phyloP scores from a whole-genome alignment of 2,888 invertebrate species.

The Abrostola triplasia region DNA sequence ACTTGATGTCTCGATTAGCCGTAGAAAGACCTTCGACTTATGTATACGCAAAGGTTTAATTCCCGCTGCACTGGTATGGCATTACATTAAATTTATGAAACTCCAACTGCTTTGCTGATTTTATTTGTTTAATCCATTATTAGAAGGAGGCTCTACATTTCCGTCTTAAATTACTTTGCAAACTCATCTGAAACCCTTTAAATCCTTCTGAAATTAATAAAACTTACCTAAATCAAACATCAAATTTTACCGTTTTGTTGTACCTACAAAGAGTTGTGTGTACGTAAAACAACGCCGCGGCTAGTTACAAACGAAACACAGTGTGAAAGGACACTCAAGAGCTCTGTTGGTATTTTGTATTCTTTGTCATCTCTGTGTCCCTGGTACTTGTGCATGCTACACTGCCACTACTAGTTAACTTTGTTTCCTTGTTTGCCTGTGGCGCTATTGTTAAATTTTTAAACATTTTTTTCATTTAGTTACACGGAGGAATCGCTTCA shows the following conservation, averaged over 20 bases:
- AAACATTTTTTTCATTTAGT: neutral
- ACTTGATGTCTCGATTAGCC: too few species aligned
- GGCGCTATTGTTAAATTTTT: constrained; percentile 37
- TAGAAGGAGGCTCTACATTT: too few species aligned
- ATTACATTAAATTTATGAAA: too few species aligned
- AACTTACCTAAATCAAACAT: neutral
- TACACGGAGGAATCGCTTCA: too few species aligned
- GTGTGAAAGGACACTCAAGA: constrained; percentile 74
- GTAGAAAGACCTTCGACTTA: too few species aligned
- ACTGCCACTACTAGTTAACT: constrained; percentile 56
- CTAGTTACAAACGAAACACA: constrained; percentile 58
- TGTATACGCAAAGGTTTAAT: too few species aligned
- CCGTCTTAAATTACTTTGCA: too few species aligned
- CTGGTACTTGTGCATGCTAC: constrained; percentile 68
- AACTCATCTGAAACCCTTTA: too few species aligned
- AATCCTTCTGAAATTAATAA: neutral
- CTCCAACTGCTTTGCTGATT: too few species aligned
- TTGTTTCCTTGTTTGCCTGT: constrained; percentile 64
- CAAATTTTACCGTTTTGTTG: constrained; percentile 6
- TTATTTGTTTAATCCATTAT: too few species aligned
- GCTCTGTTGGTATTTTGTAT: constrained; percentile 62
- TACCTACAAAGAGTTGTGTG: constrained; percentile 15
- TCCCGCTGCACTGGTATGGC: too few species aligned
- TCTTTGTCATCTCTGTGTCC: constrained; percentile 74
- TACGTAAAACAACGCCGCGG: constrained; percentile 21